Base-by-base conservation (phyloP, 2,888 invertebrate species). In the Nycteola revayana region DNA sequence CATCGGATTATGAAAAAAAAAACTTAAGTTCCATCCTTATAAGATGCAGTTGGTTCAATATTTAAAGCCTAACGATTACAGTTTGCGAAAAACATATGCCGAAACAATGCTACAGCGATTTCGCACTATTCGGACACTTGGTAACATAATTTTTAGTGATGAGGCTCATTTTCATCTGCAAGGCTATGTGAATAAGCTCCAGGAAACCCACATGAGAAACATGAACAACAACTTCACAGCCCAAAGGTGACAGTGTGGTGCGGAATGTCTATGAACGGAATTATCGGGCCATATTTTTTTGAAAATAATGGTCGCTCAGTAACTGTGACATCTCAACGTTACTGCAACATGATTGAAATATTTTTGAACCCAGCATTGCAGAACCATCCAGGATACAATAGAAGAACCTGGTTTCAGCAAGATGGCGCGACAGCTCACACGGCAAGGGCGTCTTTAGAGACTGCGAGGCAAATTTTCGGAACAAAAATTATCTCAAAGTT, bases 31-130 rank as follows among this genome's bases (percentile, higher is more conserved):
- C 34, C 45, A 47, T 10, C 41, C 41, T 2, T 46, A 42, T 23
- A 41, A 47, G 32, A 42, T 43, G 31, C 45, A 49, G 37, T 27
- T 49, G 10, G 43, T 54, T 20, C 50, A 52, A 39, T 48, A 32
- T 10, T 33, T 52, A 18, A 43, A 54, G 10, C 38, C 36, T 20
- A 40, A 33, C 32, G 41, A 56, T 39, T 38, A 28, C 28, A 34
- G 28, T 42, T 37, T 43, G 20, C 48, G 47, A 2, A 41, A 41
- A 42, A 36, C 6, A 10, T 43, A 42, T 24, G 39, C 47, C 25
- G 45, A 42, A 24, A 46, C 29, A 23, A 49, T 49, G 43, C 48
- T 44, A 27, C 22, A 39, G 32, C 43, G 36, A 29, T 50, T 49
- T 41, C 34, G 45, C 1, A 49, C 36, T 1, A 28, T 22, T n/a